Evolutionary conservation across 2,113 vertebrate species (phyloP).

Genomic region (Nanorana parkeri): DNA sequence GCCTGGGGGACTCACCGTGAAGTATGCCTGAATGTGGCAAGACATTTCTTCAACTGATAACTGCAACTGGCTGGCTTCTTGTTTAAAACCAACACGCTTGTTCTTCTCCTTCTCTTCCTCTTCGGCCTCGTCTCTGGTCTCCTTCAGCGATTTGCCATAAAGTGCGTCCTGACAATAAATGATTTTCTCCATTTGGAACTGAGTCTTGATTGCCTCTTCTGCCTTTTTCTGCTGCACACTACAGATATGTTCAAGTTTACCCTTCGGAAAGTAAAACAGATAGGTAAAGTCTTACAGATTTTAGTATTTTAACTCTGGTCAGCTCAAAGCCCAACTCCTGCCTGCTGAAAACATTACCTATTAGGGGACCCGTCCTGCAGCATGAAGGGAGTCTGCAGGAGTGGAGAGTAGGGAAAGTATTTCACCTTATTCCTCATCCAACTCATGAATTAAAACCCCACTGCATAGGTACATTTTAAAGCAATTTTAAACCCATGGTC

Average conservation of each 20-base stretch:
- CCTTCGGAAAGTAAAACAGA: slow-evolving; percentile 62
- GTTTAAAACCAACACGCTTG: fast-evolving
- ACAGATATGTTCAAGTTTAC: slow-evolving; percentile 76
- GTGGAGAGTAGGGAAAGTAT: no score
- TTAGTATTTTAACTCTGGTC: no score
- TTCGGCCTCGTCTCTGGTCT: slow-evolving; percentile 30
- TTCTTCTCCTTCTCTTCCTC: no score
- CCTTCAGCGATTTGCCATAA: slow-evolving; percentile 65
- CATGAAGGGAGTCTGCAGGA: no score
- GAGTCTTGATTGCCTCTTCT: slow-evolving; percentile 71
- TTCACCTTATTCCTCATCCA: no score
- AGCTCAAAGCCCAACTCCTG: no score
- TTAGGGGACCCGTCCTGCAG: no score
- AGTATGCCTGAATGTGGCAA: slow-evolving; percentile 63
- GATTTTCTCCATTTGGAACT: slow-evolving; percentile 86
- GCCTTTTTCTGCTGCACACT: slow-evolving; percentile 66
- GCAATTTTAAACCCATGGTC: no score
- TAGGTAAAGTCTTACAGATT: no score
- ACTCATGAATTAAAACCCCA: no score
- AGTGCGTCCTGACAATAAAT: slow-evolving; percentile 83
- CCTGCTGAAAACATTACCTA: no score
- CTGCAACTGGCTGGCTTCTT: fast-evolving
- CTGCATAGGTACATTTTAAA: no score
- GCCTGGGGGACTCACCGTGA: slow-evolving; percentile 60
- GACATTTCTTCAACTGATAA: slow-evolving; percentile 55